Base-by-base conservation (phyloP, 2,888 invertebrate species). In the Agrochola lota region DNA sequence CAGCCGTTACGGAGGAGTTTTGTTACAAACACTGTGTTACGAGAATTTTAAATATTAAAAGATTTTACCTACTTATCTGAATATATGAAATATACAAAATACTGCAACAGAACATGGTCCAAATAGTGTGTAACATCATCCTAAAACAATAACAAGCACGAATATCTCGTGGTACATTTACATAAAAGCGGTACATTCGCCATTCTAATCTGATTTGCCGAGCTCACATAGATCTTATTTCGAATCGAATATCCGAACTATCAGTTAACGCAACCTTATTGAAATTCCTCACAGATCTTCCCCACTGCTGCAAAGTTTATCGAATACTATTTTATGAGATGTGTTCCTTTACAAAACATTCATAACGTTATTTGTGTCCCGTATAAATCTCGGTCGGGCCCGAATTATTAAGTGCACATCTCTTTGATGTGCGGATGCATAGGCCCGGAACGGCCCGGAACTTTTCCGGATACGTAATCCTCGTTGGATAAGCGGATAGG, bases 271-370 rank as follows among this genome's bases (percentile, higher is more conserved):
- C 83, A 55, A 67, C 77, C 83, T 78, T 85, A 87, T 86, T 83
- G 88, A 80, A 88, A 86, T 86, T 86, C 80, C 86, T 77, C 20
- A 63, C 77, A 20, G 59, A 76, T 71, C 72, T 75, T 82, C 30
- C 23, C 55, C 55, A 69, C 75, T 59, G 67, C 60, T 68, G 64
- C 69, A 70, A 83, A 83, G 69, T 87, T 83, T 80, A 80, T 83
- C 69, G 73, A 75, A 77, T 67, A 80, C 79, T 79, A 76, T 81
- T 81, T 86, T 79, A 85, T 62, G 62, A 78, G 62, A 69, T 68
- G 66, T 87, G 73, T 80, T 75, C 71, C 64, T 79, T 77, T 70
- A 68, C 77, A 66, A 77, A 77, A 81, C 77, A 85, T 77, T 75
- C 73, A 72, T 79, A 70, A 67, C 63, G 73, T 72, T 78, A 46